Conservation (phyloP, 2,888 invertebrate genomes). For the Charanyca ferruginea region DNA sequence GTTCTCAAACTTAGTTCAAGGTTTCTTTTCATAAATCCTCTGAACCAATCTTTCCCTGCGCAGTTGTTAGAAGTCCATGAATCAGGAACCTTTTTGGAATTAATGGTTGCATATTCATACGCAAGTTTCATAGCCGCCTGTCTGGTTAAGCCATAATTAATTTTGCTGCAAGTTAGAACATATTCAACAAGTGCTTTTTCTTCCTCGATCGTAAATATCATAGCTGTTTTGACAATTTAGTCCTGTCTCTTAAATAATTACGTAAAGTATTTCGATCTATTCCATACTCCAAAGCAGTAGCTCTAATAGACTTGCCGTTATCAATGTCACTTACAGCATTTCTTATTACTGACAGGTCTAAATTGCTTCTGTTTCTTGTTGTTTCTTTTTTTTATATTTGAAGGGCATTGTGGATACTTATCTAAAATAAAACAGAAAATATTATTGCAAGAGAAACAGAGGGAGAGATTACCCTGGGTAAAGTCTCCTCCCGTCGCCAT, state of each 20-base stretch:
- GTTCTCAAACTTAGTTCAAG: constrained; percentile 4
- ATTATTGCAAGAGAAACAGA: too few species aligned
- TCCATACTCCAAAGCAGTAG: constrained; percentile 13
- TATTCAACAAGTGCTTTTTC: constrained; percentile 13
- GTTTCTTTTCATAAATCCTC: not conserved
- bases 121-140: constrained; percentile 11
- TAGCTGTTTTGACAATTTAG: constrained; percentile 11
- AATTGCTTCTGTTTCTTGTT: too few species aligned
- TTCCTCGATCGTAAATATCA: constrained; percentile 11
- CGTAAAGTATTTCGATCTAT: constrained; percentile 9
- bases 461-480: too few species aligned
- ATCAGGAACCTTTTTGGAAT: constrained; percentile 10
- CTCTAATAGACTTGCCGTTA: constrained; percentile 32
- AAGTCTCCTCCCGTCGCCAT: too few species aligned
- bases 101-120: constrained; percentile 6
- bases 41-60: constrained; percentile 7
- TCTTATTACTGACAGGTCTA: too few species aligned
- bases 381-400: constrained; percentile 17
- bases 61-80: constrained; percentile 5
- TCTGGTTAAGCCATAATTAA: constrained; percentile 17
- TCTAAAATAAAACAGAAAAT: constrained; percentile 11
- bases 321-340: constrained; percentile 8
- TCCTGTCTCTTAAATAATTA: constrained; percentile 13
- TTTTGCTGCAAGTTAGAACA: constrained; percentile 11
- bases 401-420: too few species aligned